Conservation (phyloP, 2,113 vertebrate species). For the Acrocephalus arundinaceus region DNA sequence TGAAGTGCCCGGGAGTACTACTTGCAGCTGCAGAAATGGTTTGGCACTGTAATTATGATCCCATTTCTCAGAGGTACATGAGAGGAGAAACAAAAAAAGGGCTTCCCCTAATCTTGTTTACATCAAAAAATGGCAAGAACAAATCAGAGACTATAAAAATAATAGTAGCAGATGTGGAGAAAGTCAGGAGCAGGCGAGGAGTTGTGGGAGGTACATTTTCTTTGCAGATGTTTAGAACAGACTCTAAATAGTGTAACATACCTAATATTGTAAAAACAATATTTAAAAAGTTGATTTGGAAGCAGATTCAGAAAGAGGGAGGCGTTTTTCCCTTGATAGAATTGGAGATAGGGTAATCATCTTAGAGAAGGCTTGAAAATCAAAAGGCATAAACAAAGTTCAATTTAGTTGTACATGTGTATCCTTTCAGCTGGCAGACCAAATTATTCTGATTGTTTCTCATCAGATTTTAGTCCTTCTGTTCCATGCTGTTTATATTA, state of each 20-base stretch:
- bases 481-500: slow-evolving; percentile 73
- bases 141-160: slow-evolving; percentile 28
- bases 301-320: slow-evolving; percentile 2
- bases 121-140: slow-evolving; percentile 26
- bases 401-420: slow-evolving; percentile 57
- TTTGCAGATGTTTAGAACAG: slow-evolving; percentile 27
- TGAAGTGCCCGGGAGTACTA: slow-evolving; percentile 34
- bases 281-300: slow-evolving; percentile 26
- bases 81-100: slow-evolving; percentile 33
- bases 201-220: slow-evolving; percentile 20
- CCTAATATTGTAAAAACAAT: not conserved
- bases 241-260: not conserved
- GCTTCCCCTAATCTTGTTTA: slow-evolving; percentile 41
- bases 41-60: slow-evolving; percentile 61
- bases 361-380: slow-evolving; percentile 50
- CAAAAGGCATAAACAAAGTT: slow-evolving; percentile 60
- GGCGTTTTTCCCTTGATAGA: not conserved
- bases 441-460: slow-evolving; percentile 63
- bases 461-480: slow-evolving; percentile 73
- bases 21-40: slow-evolving; percentile 33
- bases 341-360: slow-evolving; percentile 26
- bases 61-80: slow-evolving; percentile 31
- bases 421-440: slow-evolving; percentile 49
- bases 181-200: slow-evolving; percentile 15
- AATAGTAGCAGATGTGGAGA: not conserved